Base-by-base conservation (phyloP, 1,140 invertebrate genomes). In the Odontomachus brunneus region DNA sequence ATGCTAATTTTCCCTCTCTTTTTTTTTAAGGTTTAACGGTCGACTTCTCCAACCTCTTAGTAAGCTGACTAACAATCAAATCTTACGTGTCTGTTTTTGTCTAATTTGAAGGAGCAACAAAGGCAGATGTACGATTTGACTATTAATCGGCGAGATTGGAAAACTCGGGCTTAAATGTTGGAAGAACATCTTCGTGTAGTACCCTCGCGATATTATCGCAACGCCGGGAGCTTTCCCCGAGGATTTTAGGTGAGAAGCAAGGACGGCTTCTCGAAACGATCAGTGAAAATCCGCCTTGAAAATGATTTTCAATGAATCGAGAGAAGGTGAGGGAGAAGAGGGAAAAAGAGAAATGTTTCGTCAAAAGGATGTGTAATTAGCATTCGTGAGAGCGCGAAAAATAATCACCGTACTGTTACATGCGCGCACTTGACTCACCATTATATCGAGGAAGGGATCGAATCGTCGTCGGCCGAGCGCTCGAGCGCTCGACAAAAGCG, bases 401-500 rank as follows among this genome's bases (percentile, higher is more conserved):
- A 29, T 78, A 24, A n/a, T 69, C 51, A 26, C 15, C 26, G 33
- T 78, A 12, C 22, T 22, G 51, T 57, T 19, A 15, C 51, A 38
- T 7, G 14, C 29, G 29, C 62, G 5, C 38, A 44, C 38, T 44
- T 44, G 38, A 7, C 38, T 44, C 29, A 33, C 63, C 29, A 69
- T 80, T 80, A 80, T 71, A 78, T 55, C n/a, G 63, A 65, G 51
- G 38, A 44, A 7, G 9, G 38, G 38, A 44, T 44, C 63, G 49
- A 69, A 78, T 78, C 63, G 19, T 57, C 49, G 38, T 7, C 38
- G 38, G 29, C 9, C 38, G 62, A 78, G 29, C 2, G 14, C 51
- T 44, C 53, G 29, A 73, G n/a, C 44, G 48, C 38, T 55, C 75
- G 65, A 51, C 57, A 63, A 84, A 84, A 72, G 75, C 60, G 53